These are phyloP conservation scores for Lithobates pipiens DNA, from an alignment of 2,797 vertebrate genomes.

Conservation along the genomic window DNA sequence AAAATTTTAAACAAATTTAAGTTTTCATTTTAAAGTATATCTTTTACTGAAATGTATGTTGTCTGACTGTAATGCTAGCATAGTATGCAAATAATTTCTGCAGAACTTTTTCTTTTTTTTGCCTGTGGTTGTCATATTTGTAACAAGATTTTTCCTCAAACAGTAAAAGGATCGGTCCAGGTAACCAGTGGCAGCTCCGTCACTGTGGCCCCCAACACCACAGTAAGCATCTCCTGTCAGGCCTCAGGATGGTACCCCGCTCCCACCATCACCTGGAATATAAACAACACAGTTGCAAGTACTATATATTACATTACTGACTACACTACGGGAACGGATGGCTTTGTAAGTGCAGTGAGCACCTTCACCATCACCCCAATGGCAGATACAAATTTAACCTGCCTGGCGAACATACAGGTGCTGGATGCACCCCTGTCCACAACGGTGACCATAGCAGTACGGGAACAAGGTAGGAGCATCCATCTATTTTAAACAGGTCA, in stretches of 20 bases:
- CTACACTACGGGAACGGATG: slow-evolving; percentile 66
- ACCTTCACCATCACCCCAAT: slow-evolving; percentile 74
- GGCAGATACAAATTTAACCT: slow-evolving; percentile 77
- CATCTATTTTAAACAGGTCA: too few species aligned
- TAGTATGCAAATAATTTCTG: neutral
- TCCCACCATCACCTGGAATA: slow-evolving; percentile 81
- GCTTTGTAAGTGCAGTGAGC: slow-evolving; percentile 76
- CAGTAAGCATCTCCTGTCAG: slow-evolving; percentile 78
- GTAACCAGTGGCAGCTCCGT: slow-evolving; percentile 70
- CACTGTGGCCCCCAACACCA: slow-evolving; percentile 73
- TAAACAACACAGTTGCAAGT: slow-evolving; percentile 72
- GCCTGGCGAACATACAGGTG: slow-evolving; percentile 79
- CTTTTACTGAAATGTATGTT: slow-evolving; percentile 29
- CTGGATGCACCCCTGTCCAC: slow-evolving; percentile 73
- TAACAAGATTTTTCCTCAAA: slow-evolving; percentile 55
- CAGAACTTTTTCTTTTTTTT: too few species aligned
- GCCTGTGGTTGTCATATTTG: neutral
- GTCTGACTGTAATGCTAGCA: neutral
- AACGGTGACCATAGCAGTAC: slow-evolving; percentile 75
- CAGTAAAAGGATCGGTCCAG: slow-evolving; percentile 82
- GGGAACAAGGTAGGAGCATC: slow-evolving; percentile 37
- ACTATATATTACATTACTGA: slow-evolving; percentile 72
- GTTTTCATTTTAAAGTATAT: too few species aligned
- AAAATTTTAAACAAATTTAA: too few species aligned
- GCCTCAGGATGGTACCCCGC: slow-evolving; percentile 82